phyloP scores from a whole-genome alignment of 1,140 invertebrate species.

The Eueides isabella region DNA sequence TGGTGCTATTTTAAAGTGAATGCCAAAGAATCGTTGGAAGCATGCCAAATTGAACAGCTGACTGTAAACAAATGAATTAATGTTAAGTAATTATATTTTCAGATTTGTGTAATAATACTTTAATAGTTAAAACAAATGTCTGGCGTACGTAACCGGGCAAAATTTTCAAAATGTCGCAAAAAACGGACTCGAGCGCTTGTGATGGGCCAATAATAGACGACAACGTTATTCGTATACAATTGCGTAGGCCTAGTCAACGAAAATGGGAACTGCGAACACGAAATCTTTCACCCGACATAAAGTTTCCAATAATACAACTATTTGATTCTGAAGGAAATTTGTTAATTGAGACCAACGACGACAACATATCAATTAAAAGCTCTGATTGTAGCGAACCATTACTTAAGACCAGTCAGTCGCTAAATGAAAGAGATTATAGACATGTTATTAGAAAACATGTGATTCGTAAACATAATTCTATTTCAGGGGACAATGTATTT shows the following conservation, averaged over 20 bases:
- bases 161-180: constrained; percentile 63
- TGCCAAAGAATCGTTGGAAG: constrained; percentile 70
- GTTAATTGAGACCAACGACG: constrained; percentile 80
- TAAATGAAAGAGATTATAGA: constrained; percentile 70
- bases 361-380: constrained; percentile 80
- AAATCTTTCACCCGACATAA: constrained; percentile 73
- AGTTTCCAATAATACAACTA: constrained; percentile 79
- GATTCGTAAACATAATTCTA: constrained; percentile 73
- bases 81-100: constrained; percentile 51
- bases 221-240: constrained; percentile 80
- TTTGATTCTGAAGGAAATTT: constrained; percentile 81
- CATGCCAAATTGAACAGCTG: constrained; percentile 74
- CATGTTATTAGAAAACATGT: constrained; percentile 61
- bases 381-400: constrained; percentile 57
- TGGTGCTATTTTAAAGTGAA: constrained; percentile 75
- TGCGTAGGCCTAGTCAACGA: constrained; percentile 71
- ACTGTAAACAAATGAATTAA: constrained; percentile 79
- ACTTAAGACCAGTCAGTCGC: constrained; percentile 65
- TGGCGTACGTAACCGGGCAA: constrained; percentile 43
- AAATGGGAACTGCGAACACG: constrained; percentile 80
- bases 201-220: constrained; percentile 77
- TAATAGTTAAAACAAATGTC: constrained; percentile 44
- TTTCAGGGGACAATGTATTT: constrained; percentile 74
- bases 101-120: constrained; percentile 47
- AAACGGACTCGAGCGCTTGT: constrained; percentile 67